Evolutionary conservation across 2,797 vertebrate genomes (phyloP).

Genomic region (Rhynchonycteris naso): DNA sequence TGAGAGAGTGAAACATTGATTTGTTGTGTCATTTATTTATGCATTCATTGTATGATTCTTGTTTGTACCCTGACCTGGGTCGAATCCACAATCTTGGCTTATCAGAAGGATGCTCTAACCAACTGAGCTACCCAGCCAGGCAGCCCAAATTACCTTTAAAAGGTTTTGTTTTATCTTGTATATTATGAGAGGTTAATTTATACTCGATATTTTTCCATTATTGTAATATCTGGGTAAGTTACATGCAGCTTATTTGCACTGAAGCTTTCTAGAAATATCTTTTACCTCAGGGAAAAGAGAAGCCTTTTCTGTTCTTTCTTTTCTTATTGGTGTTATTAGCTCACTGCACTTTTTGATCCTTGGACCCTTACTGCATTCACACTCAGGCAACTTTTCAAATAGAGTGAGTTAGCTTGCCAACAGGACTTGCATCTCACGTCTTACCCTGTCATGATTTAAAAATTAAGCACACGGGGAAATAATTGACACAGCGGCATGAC

Average conservation of each 20-base stretch:
- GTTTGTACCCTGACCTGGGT: too few species aligned
- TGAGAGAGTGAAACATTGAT: too few species aligned
- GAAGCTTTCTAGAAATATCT: neutral
- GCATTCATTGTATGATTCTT: too few species aligned
- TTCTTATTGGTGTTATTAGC: neutral
- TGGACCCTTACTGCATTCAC: neutral
- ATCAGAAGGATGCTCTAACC: too few species aligned
- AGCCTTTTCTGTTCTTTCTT: neutral
- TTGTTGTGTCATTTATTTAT: too few species aligned
- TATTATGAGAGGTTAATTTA: neutral
- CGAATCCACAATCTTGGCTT: too few species aligned
- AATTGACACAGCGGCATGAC: neutral
- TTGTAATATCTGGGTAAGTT: neutral
- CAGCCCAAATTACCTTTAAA: neutral
- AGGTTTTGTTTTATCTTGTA: conserved; percentile 21
- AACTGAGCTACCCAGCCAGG: too few species aligned
- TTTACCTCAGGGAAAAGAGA: conserved; percentile 29
- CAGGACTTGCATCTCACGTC: neutral
- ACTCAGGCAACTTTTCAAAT: neutral
- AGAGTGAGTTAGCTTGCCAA: neutral
- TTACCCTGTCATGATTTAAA: neutral
- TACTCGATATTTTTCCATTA: neutral
- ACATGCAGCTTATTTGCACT: neutral
- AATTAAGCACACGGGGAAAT: neutral
- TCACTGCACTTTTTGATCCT: neutral